Conservation (phyloP, 2,797 vertebrate genomes). For the Lycodopsis pacificus region DNA sequence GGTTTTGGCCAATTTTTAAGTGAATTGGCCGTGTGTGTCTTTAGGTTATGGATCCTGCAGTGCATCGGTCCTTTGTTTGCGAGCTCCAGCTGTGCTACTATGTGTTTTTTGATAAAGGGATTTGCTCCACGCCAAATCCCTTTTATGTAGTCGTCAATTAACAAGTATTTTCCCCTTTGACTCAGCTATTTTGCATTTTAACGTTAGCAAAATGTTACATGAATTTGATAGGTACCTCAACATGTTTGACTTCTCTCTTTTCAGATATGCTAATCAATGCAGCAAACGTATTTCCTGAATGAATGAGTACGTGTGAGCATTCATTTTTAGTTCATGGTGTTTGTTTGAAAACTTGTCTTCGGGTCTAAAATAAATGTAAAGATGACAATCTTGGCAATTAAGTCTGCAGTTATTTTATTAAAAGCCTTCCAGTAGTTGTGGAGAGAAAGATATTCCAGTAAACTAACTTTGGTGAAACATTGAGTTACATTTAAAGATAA, state of each 20-base stretch:
- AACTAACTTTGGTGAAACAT: background rate
- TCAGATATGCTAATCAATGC: background rate
- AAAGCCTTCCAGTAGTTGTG: background rate
- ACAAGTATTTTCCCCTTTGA: background rate
- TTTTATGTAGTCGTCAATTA: background rate
- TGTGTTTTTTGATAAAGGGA: background rate
- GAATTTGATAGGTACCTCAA: background rate
- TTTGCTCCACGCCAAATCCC: background rate
- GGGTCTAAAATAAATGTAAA: background rate
- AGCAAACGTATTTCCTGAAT: background rate
- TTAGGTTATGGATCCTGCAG: constrained; percentile 9
- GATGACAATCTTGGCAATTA: background rate
- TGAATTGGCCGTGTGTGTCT: constrained; percentile 29
- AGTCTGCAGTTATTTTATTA: background rate
- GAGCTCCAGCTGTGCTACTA: background rate
- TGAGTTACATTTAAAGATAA: background rate
- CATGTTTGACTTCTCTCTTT: background rate
- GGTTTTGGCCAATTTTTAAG: background rate
- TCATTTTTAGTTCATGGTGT: background rate
- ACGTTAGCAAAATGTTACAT: background rate
- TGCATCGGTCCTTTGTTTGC: background rate
- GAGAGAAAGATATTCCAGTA: background rate
- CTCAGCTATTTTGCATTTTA: background rate
- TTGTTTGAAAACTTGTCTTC: background rate
- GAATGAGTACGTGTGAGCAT: background rate